Base-by-base conservation (phyloP, 2,797 vertebrate species). In the Perodicticus potto region DNA sequence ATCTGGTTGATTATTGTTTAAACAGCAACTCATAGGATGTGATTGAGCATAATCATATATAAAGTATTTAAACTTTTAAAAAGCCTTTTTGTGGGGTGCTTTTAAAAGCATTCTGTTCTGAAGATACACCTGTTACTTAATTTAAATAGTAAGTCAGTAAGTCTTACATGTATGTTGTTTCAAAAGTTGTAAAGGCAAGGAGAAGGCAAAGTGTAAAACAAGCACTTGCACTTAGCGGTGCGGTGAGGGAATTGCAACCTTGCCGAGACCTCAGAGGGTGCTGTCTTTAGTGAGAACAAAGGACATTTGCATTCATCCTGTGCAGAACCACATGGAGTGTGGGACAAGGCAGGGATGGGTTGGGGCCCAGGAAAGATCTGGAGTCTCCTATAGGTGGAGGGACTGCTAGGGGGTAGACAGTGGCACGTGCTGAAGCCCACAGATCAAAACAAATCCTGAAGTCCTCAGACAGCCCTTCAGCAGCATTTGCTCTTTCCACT, bases 81-180 rank as follows among this genome's bases (percentile, higher is more conserved):
- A 81, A 88, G 32, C 14, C 32, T 76, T 13, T 81, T 86, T 70
- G 43, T 67, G 34, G 8, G 22, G 13, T 22, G 83, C 91, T 72
- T 43, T 67, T 57, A 65, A 69, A 95, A 76, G 49, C 9, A 7
- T 86, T 90, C 59, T 83, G 8, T 67, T 91, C 23, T 69, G n/a
- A 27, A 63, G n/a, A n/a, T 84, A 59, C 40, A 63, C 22, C 34
- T 84, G 4, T 65, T 53, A 69, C 19, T 55, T 40, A 19, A 29
- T 83, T 92, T 88, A 63, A 88, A 23, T n/a, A n/a, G n/a, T n/a
- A n/a, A n/a, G n/a, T n/a, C n/a, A 59, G 59, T 13, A 95, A 59
- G 49, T 65, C 53, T 91, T 32, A 8, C 1, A 2, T n/a, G 17
- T 72, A 29, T 25, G 27, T 76, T 77, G 61, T 85, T 32, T 91